These are phyloP conservation scores for Danionella dracula DNA, from an alignment of 2,797 vertebrate species.

Conservation along the genomic window DNA sequence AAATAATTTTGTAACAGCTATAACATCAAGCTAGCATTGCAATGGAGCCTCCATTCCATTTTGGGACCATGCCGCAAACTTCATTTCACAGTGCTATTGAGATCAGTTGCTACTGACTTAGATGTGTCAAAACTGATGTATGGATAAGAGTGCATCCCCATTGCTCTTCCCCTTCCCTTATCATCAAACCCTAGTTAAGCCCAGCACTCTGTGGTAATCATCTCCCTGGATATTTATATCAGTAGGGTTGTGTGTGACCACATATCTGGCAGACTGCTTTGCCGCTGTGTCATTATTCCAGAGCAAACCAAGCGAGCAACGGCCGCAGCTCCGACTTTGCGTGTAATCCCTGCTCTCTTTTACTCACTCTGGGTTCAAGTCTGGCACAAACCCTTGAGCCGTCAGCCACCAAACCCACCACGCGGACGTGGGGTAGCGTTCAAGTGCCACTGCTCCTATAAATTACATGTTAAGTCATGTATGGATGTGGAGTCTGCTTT, in stretches of 20 bases:
- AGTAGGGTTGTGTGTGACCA: constrained; percentile 25
- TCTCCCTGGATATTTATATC: constrained; percentile 34
- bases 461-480: constrained; percentile 57
- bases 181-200: constrained; percentile 24
- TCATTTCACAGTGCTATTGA: not conserved
- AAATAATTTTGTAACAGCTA: not conserved
- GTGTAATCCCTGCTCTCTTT: not conserved
- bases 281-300: constrained; percentile 43
- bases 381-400: constrained; percentile 22
- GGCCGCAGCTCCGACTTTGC: not conserved
- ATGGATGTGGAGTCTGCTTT: constrained; percentile 49
- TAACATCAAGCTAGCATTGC: not conserved
- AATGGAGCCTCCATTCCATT: not conserved
- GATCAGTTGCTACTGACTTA: not conserved
- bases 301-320: not conserved
- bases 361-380: not conserved
- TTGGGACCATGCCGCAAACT: not conserved
- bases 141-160: not conserved
- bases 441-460: constrained; percentile 55
- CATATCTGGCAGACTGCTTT: constrained; percentile 21
- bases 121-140: not conserved
- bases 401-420: constrained; percentile 27
- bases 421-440: constrained; percentile 52
- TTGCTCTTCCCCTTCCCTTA: constrained; percentile 4
- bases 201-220: constrained; percentile 10